Base-by-base conservation (phyloP, 2,113 vertebrate genomes). In the Spea bombifrons region DNA sequence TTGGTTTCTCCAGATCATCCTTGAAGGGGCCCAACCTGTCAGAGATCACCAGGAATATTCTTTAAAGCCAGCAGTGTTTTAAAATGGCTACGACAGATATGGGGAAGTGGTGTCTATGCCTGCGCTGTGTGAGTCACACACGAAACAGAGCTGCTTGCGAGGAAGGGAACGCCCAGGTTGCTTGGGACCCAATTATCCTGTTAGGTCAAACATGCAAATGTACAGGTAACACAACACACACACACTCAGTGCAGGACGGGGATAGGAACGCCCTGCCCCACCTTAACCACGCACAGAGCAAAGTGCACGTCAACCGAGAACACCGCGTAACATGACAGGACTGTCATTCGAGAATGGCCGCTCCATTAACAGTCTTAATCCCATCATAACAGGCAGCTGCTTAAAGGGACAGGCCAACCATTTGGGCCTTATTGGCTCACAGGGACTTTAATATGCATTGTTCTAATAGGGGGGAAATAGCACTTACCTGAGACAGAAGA, bases 71-170 rank as follows among this genome's bases (percentile, higher is more conserved):
- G 80, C 86, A 85, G 86, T 86, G 84, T 13, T 12, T 75, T 80
- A 90, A 92, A 92, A 92, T 91, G 91, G 91, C 91, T 89, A 86
- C 91, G 87, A 85, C 66, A 84, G 90, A 87, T 88, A 87, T 73
- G 85, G 85, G 90, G 90, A 92, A 92, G 91, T 88, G 85, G 87
- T 89, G 88, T 86, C 86, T 88, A 85, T 84, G 89, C 87, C 86
- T 87, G 84, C 76, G 89, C 78, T 88, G 88, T 88, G 87, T 92
- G 91, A 91, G 80, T 92, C 91, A 92, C 87, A 89, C 85, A 84
- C 87, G 88, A 91, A 88, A 89, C 89, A 82, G 85, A 89, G 87
- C 30, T 89, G 86, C 86, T 86, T 88, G 85, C 88, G 84, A 87
- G 81, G 84, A 84, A 86, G 90, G 78, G 83, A 88, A 90, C 90